These are phyloP conservation scores for Oscheius sp. DNA, from an alignment of 2,888 invertebrate species.

Conservation along the genomic window DNA sequence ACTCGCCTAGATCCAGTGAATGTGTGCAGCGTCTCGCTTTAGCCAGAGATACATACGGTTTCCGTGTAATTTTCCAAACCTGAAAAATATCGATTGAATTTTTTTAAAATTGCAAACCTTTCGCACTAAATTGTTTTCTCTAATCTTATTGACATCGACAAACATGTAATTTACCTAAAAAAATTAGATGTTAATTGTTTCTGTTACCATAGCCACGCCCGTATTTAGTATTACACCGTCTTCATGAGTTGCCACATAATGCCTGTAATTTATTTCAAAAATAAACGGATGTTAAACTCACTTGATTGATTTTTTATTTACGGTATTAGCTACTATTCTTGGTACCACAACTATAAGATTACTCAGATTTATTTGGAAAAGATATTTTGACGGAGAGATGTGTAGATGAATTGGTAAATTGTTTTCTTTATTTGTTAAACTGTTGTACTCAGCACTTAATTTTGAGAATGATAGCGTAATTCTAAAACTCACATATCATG, in stretches of 20 bases:
- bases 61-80: conserved; percentile 1
- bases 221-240: conserved; percentile 11
- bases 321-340: neutral
- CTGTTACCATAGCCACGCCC: neutral
- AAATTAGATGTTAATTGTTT: too few relatives aligned
- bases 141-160: neutral
- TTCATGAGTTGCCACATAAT: conserved; percentile 3
- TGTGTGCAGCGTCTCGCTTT: neutral
- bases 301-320: neutral
- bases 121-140: neutral
- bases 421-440: conserved; percentile 8
- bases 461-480: neutral
- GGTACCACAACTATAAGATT: conserved; percentile 10
- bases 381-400: neutral
- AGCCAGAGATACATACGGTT: neutral
- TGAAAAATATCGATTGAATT: neutral
- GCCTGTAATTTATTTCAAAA: neutral
- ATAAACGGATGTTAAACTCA: too few relatives aligned
- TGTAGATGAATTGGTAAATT: neutral
- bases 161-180: neutral
- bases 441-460: neutral
- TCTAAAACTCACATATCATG: neutral
- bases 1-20: neutral
- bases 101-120: neutral
- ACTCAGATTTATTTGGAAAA: neutral